Conservation (phyloP, 2,797 vertebrate species). For the Acridotheres tristis region DNA sequence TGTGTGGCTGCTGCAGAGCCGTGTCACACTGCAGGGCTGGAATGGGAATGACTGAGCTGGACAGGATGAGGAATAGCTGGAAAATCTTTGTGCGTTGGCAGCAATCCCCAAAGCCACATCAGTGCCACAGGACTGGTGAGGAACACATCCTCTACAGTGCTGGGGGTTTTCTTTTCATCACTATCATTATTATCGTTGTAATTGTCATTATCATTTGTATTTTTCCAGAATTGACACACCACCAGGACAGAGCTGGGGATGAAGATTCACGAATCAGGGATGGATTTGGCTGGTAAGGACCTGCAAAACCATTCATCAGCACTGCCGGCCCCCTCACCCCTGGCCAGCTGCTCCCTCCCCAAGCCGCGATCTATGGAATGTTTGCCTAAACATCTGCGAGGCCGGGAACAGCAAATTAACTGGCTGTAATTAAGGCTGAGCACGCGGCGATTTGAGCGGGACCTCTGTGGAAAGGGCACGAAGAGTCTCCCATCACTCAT, state of each 20-base stretch:
- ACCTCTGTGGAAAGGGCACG: neutral
- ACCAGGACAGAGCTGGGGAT: neutral
- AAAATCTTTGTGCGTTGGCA: neutral
- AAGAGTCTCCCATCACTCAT: neutral
- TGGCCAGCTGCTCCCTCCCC: neutral
- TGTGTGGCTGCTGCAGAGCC: neutral
- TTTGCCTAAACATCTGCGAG: neutral
- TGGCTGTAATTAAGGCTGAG: neutral
- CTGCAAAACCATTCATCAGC: neutral
- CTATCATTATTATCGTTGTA: too few species aligned
- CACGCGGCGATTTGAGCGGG: neutral
- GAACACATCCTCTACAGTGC: accelerated
- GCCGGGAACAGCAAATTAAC: constrained; percentile 5
- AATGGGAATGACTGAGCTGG: accelerated
- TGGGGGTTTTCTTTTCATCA: accelerated
- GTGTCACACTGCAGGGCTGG: too few species aligned
- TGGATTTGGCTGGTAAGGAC: neutral
- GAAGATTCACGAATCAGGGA: accelerated
- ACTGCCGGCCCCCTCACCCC: neutral
- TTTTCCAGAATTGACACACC: neutral
- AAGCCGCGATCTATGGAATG: neutral
- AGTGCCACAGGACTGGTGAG: neutral
- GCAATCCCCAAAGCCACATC: neutral
- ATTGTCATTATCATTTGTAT: neutral
- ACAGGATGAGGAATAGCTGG: neutral